Evolutionary conservation across 2,888 invertebrate species (phyloP), one percentile per base, ranked within the genome.

Genomic region (Luperina testacea): DNA sequence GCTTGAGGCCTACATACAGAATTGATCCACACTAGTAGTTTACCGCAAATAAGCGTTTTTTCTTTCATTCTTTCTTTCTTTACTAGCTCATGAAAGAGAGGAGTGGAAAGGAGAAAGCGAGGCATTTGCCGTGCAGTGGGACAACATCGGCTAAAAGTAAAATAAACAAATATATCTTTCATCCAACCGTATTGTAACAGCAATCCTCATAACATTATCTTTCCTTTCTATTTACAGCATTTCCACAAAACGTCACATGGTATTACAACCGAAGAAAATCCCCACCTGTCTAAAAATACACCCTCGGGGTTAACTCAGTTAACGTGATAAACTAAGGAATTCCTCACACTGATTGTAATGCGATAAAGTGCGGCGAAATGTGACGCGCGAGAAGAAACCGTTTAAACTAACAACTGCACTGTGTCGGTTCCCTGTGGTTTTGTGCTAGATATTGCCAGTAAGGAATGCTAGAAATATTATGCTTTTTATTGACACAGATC

Each of bases 291-390:
- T 75, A 67, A 81, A 84, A 84, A 57, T 77, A 80, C 38, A 48
- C 61, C 72, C 63, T 27, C 24, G 38, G 57, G 59, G 69, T 64
- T 81, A 75, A 85, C 78, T 64, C n/a, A 68, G 72, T 75, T 71
- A 81, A 67, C 72, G 65, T 70, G 69, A 65, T 71, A 77, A 51
- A 76, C 32, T 74, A 65, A 77, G 32, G 67, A 76, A 72, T 57
- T 45, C 27, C 15, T 51, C 77, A 77, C 75, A 81, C 85, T 77
- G 83, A 84, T 84, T 77, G 75, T 84, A 84, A 84, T 81, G 63
- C 75, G 72, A 84, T 84, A 81, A 75, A 15, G 65, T 67, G 70
- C 51, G 42, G 51, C 8, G 8, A 61, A 84, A 74, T 48, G 61
- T 61, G 53, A 74, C 72, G 15, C n/a, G 61, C 61, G 42, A 69